Evolutionary conservation across 2,888 invertebrate species (phyloP), one percentile per base, ranked within the genome.

Genomic region (Therioaphis trifolii): DNA sequence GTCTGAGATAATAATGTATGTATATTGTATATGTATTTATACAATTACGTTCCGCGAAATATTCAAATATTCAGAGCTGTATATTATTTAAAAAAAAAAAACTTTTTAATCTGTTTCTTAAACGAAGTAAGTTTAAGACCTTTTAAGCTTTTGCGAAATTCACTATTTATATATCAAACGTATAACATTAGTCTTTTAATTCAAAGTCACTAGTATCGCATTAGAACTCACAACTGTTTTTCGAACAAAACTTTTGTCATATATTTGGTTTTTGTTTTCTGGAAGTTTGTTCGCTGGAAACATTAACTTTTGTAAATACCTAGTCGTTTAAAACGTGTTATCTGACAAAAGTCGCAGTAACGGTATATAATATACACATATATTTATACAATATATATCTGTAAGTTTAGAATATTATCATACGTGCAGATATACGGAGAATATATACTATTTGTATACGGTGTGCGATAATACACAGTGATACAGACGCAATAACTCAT

Each of bases 171-270:
- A 35, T 35, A 35, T 46, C 76, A 49, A 63, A 3, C 63, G 61
- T 18, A 46, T 46, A 49, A 66, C 77, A 49, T 66, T 63, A 43
- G 76, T 63, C 3, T 76, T 77, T 77, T 63, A 66, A 77, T 77
- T 77, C 29, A 49, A 66, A 77, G 29, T 77, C 77, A 66, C 63
- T 63, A 66, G 49, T 77, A 49, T 77, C 66, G 66, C 66, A 78
- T 78, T 78, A 78, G 66, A 78, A 78, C 66, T 77, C 77, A 52
- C 77, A 66, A 77, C 49, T 68, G 77, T 78, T 78, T 68, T 61
- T 18, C 77, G 11, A 52, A 78, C 77, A 52, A 78, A 66, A 78
- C 52, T 78, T 66, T 78, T 35, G 24, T 52, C 49, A 24, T 18
- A 78, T 78, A 68, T 68, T 78, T 78, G 46, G 77, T 66, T 77